A percentile compares a stretch with the other conserved stretches of the same genome.
These are phyloP conservation scores for Latrodectus elegans DNA, from an alignment of 2,888 invertebrate genomes.

Conservation along the genomic window DNA sequence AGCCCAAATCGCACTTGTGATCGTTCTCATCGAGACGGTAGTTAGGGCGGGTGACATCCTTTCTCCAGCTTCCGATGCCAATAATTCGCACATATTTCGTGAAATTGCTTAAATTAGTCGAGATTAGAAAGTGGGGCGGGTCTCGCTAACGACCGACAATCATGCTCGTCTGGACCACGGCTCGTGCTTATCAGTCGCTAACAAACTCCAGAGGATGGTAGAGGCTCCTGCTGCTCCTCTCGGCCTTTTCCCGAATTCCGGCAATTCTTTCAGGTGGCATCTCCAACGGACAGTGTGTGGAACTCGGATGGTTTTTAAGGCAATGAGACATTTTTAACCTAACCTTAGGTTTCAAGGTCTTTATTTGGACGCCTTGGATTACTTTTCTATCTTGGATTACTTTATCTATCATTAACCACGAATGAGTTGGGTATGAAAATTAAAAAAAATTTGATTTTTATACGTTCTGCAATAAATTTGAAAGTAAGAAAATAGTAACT, in stretches of 20 bases:
- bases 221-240: constrained; percentile 23
- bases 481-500: too few species aligned
- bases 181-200: constrained; percentile 43
- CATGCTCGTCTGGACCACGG: constrained; percentile 51
- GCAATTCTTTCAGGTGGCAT: not conserved
- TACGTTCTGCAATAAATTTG: too few species aligned
- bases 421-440: too few species aligned
- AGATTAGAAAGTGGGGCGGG: constrained; percentile 63
- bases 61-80: constrained; percentile 49
- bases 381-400: too few species aligned
- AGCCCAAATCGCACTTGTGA: constrained; percentile 48
- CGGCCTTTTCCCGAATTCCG: not conserved
- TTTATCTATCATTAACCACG: too few species aligned
- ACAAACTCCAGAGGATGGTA: constrained; percentile 46
- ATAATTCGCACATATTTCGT: constrained; percentile 68
- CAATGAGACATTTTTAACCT: too few species aligned
- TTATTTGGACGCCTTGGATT: too few species aligned
- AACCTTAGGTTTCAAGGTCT: too few species aligned
- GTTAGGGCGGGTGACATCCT: constrained; percentile 65
- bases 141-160: constrained; percentile 66
- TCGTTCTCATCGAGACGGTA: constrained; percentile 55
- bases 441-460: too few species aligned
- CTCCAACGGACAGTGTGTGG: not conserved
- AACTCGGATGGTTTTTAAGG: too few species aligned
- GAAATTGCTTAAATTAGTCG: constrained; percentile 69